Percentiles rank a stretch among this genome's conserved stretches.
Conservation (phyloP, 2,797 vertebrate genomes). For the Pangasius sanitwongsei region DNA sequence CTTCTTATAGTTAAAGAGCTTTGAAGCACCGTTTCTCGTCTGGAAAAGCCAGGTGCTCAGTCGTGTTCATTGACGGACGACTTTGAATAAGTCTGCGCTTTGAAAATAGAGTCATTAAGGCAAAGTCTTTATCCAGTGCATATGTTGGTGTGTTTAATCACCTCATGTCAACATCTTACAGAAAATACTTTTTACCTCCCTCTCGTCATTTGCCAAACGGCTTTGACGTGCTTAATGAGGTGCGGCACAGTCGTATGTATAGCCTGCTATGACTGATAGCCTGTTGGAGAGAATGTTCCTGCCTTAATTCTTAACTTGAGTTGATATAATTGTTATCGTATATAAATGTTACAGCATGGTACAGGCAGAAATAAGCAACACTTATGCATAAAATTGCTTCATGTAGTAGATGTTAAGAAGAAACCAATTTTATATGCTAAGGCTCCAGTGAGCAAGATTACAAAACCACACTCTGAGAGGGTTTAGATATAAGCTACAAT, state of each 20-base stretch:
- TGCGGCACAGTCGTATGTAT: not conserved
- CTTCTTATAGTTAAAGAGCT: conserved; percentile 44
- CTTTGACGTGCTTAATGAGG: conserved; percentile 48
- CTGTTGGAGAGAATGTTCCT: not conserved
- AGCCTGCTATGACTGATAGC: not conserved
- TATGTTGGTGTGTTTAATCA: conserved; percentile 42
- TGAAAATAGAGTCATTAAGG: conserved; percentile 55
- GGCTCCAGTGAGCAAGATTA: not conserved
- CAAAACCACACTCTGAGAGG: conserved; percentile 20
- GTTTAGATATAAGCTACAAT: conserved; percentile 61
- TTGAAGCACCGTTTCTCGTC: conserved; percentile 32
- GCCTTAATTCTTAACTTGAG: not conserved
- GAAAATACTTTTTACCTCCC: conserved; percentile 45
- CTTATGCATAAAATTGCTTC: not conserved
- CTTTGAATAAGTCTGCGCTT: conserved; percentile 27
- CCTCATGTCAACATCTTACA: conserved; percentile 45
- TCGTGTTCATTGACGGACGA: conserved; percentile 35
- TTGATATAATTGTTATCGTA: not conserved
- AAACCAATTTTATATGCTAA: not conserved
- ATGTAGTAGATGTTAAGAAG: not conserved
- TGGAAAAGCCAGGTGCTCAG: conserved; percentile 52
- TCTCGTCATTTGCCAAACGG: conserved; percentile 54
- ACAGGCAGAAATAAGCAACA: not conserved
- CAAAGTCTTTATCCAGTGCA: conserved; percentile 32
- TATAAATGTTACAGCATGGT: not conserved